Evolutionary conservation across 2,113 vertebrate species (phyloP).

Genomic region (Larimichthys crocea): DNA sequence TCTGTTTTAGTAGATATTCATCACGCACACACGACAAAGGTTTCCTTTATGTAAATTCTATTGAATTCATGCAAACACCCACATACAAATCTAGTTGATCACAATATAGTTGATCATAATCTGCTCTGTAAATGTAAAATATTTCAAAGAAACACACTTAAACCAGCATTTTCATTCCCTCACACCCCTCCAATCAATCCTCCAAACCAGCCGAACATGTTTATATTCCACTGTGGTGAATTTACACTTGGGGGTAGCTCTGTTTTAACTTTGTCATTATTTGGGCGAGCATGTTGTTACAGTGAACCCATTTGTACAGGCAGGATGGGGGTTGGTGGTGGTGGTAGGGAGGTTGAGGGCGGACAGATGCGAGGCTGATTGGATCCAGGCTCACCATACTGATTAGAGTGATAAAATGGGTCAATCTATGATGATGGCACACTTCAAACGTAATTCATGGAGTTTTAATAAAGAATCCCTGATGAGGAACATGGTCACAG

Average conservation of each 20-base stretch:
- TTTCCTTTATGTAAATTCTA: not conserved
- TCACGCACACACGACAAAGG: not conserved
- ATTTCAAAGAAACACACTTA: not conserved
- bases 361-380: slow-evolving; percentile 54
- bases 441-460: slow-evolving; percentile 31
- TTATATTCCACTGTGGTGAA: slow-evolving; percentile 51
- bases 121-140: not conserved
- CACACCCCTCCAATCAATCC: slow-evolving; percentile 27
- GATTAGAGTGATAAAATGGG: slow-evolving; percentile 56
- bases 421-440: slow-evolving; percentile 30
- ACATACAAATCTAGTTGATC: not conserved
- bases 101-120: not conserved
- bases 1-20: not conserved
- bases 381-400: slow-evolving; percentile 50
- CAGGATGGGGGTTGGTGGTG: not conserved
- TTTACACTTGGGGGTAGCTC: slow-evolving; percentile 44
- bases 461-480: slow-evolving; percentile 44
- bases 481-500: slow-evolving; percentile 18
- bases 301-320: slow-evolving; percentile 31
- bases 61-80: not conserved
- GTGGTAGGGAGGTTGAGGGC: no score
- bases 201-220: slow-evolving; percentile 31
- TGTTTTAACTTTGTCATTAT: slow-evolving; percentile 64
- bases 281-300: slow-evolving; percentile 41
- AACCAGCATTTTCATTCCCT: not conserved